Base-by-base conservation (phyloP, 2,797 vertebrate genomes). In the Oceanodroma leucorhoa region DNA sequence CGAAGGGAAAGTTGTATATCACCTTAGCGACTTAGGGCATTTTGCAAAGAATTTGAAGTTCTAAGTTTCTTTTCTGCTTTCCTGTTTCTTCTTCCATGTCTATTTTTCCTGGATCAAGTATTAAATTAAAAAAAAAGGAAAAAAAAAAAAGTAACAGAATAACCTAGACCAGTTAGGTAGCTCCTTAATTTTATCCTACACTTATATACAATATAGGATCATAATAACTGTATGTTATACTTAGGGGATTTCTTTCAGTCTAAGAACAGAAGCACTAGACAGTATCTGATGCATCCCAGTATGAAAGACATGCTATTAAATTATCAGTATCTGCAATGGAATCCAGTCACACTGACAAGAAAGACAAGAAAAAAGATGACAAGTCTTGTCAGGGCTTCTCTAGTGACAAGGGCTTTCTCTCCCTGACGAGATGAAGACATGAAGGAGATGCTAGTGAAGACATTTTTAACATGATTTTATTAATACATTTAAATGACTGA, bases 371-470 rank as follows among this genome's bases (percentile, higher is more conserved):
- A 83, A 89, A 90, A 87, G 53, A 71, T 92, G 89, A 94, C 90
- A 94, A 87, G 57, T 11, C 57, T 71, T 95, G 84, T 95, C 89
- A 96, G 32, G 26, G 17, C 26, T 92, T 95, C 76, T 93, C 76
- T 87, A 50, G 54, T 90, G 94, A 92, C 79, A 87, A 89, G 76
- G 53, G 30, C 21, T 89, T 94, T 92, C 75, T 87, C 46, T 81
- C 45, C 26, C 46, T 92, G 83, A 65, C 58, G 72, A 81, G 81
- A 65, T 50, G 54, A 78, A 96, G 71, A 61, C 82, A 61, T 78
- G 78, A 85, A 95, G 77, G 61, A 92, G 61, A 88, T 85, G 43
- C 36, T 73, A 75, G 53, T 61, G 72, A 94, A 92, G 76, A 73
- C 46, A 58, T 83, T 94, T 87, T 30, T 69, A 69, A 34, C 40